phyloP scores from a whole-genome alignment of 2,113 vertebrate genomes.

The Saguinus imperator region DNA sequence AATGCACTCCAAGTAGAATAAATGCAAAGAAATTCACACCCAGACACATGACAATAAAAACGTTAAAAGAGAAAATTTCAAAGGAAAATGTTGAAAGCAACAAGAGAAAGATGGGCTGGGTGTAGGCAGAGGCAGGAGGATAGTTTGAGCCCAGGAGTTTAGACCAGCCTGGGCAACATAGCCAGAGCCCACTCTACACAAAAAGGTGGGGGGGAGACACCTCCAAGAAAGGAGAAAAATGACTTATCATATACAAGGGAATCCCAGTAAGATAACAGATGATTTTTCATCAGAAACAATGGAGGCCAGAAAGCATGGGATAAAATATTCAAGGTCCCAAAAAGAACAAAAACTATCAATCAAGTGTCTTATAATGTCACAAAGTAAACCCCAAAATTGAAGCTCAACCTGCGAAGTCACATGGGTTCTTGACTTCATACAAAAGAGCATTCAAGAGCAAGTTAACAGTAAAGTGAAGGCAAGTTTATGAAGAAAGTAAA shows the following conservation, averaged over 20 bases:
- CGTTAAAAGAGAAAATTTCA: not conserved
- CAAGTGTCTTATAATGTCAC: not conserved
- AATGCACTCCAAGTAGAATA: not conserved
- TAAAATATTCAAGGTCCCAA: not conserved
- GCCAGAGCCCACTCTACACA: no score
- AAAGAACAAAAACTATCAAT: not conserved
- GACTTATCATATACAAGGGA: not conserved
- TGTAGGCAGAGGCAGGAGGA: no score
- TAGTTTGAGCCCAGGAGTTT: no score
- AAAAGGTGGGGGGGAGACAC: no score
- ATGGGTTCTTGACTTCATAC: no score
- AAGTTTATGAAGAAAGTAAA: no score
- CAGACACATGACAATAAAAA: not conserved
- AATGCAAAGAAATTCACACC: not conserved
- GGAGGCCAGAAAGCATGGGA: not conserved
- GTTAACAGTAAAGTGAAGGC: no score
- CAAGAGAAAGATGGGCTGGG: not conserved
- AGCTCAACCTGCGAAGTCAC: no score
- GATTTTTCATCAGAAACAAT: not conserved
- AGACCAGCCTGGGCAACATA: no score
- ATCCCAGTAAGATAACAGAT: not conserved
- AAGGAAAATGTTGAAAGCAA: not conserved
- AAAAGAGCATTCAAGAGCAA: no score
- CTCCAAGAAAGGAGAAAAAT: not conserved
- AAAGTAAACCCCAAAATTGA: no score